Evolutionary conservation across 2,797 vertebrate species (phyloP).

Genomic region (Oreortyx pictus): DNA sequence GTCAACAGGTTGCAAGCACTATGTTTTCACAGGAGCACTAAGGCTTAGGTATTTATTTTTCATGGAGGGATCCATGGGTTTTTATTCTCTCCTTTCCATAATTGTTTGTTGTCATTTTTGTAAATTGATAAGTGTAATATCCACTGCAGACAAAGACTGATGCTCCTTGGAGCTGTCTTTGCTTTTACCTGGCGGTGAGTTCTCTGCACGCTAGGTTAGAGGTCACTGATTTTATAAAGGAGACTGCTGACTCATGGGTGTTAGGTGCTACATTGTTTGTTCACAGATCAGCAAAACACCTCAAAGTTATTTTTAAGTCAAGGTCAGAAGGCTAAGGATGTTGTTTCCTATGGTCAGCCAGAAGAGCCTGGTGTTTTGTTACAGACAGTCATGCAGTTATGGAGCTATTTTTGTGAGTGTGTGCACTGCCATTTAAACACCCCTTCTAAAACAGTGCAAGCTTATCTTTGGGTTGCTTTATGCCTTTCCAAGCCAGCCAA

Average conservation of each 20-base stretch:
- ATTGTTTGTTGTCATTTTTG: conserved; percentile 36
- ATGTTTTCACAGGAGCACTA: conserved; percentile 38
- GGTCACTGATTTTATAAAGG: neutral
- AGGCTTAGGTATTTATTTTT: conserved; percentile 48
- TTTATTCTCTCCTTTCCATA: neutral
- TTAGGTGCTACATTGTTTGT: conserved; percentile 29
- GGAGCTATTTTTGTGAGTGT: neutral
- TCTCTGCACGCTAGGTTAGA: neutral
- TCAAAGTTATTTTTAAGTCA: conserved; percentile 20
- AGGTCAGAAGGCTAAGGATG: conserved; percentile 44
- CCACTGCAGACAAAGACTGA: neutral
- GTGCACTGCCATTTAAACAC: neutral
- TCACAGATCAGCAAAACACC: conserved; percentile 24
- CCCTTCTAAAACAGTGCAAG: neutral
- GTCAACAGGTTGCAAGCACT: neutral
- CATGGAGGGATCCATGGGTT: neutral
- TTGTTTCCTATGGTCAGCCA: conserved; percentile 30
- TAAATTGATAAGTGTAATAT: conserved; percentile 13
- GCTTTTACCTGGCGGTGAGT: neutral
- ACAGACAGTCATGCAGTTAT: neutral
- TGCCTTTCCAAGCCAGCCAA: neutral
- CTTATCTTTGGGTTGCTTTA: conserved; percentile 4
- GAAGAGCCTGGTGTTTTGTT: neutral
- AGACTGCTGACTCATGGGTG: conserved; percentile 16
- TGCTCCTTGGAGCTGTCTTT: neutral